These are phyloP conservation scores for Euschistus heros DNA, from an alignment of 1,140 invertebrate species.

Conservation along the genomic window DNA sequence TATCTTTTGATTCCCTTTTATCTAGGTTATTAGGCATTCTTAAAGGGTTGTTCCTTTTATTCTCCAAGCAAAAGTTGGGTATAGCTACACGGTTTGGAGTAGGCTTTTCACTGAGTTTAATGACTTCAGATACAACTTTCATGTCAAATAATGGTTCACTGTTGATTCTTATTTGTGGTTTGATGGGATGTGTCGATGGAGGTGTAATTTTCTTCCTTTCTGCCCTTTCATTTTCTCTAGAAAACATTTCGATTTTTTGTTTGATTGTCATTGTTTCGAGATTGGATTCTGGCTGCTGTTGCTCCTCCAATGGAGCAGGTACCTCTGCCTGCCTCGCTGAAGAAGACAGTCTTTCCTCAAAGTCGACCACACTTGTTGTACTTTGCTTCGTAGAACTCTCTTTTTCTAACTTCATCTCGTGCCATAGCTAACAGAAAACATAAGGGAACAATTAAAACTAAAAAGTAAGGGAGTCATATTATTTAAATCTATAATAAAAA, in stretches of 20 bases:
- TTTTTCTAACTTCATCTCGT: conserved; percentile 43
- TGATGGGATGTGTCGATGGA: conserved; percentile 2
- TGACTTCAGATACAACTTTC: conserved; percentile 14
- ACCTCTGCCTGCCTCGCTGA: background rate
- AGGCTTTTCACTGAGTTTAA: conserved; percentile 7
- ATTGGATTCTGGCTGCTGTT: background rate
- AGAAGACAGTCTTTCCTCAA: conserved; percentile 25
- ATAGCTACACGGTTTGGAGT: background rate
- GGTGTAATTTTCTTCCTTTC: conserved; percentile 20
- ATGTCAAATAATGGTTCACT: conserved; percentile 21
- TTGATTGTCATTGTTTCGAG: conserved; percentile 24
- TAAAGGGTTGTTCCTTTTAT: background rate
- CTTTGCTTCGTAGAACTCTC: conserved; percentile 29
- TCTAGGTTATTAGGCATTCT: too few species aligned
- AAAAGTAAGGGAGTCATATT: background rate
- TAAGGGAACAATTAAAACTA: conserved; percentile 32
- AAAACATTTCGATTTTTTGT: conserved; percentile 30
- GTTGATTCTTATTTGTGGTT: conserved; percentile 23
- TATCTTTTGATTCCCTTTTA: too few species aligned
- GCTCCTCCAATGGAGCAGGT: background rate
- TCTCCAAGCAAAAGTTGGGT: background rate
- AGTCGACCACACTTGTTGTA: conserved; percentile 23
- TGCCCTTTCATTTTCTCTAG: conserved; percentile 20
- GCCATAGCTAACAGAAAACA: conserved; percentile 52
- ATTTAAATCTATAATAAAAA: background rate